Base-by-base conservation (phyloP, 2,113 vertebrate genomes). In the Polyodon spathula region DNA sequence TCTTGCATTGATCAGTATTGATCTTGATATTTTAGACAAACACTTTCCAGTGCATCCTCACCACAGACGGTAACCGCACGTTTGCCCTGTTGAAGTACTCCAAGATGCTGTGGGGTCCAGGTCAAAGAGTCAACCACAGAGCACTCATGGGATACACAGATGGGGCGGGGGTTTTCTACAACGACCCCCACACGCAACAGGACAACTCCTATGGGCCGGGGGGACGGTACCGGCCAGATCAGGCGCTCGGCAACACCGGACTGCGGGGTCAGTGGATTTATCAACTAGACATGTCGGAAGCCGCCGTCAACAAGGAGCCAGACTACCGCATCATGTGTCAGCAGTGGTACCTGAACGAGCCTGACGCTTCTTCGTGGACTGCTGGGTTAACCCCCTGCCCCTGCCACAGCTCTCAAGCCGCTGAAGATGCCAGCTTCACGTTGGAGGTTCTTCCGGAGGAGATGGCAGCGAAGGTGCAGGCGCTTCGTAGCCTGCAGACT, bases 1-100 rank as follows among this genome's bases (percentile, higher is more conserved):
- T 42, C 44, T 6, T 44, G 12, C 14, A 8, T 11, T 14, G 11
- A 4, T 64, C 14, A 12, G n/a, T 6, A 62, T 17, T 54, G 53
- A 54, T 63, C 40, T 9, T 59, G 12, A 2, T 71, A 65, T 15
- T 67, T 37, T 66, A 90, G 89, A 88, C 76, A 0, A 90, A 89
- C 76, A 89, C 88, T 2, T 90, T 86, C 75, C 89, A 90, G 75
- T 82, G 84, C 56, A 72, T 88, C 66, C 72, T 90, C 63, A 80
- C 88, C 15, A 89, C 83, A 0, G 86, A 90, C n/a, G 87, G 87
- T 1, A 60, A 5, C 0, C 81, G 77, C 39, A 84, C 88, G 11
- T 89, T 87, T 64, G 86, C 86, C 51, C 72, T 89, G 43, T 73
- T 89, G 54, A 80, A 67, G 15, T 89, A 81, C 8, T 74, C 79